Base-by-base conservation (phyloP, 2,113 vertebrate genomes). In the Bagarius yarrelli region DNA sequence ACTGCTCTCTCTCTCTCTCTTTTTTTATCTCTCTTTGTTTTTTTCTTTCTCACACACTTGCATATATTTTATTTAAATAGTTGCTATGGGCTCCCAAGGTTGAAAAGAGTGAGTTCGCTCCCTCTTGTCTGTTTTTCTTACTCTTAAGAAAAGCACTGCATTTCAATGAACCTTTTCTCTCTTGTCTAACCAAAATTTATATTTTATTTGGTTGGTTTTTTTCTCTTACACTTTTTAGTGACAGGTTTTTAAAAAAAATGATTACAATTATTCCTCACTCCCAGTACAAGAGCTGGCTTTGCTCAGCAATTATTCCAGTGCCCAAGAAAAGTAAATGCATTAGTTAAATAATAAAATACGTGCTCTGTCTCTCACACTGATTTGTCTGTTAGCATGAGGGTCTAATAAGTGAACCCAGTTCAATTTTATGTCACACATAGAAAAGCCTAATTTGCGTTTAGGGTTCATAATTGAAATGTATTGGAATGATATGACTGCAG, bases 21-120 rank as follows among this genome's bases (percentile, higher is more conserved):
- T 5, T 52, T 59, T 56, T 34, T 18, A 61, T 74, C 47, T 66
- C 61, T 32, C 55, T 50, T 56, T 50, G 14, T 32, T 34, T 15
- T 15, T 76, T 61, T 81, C 59, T 53, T 44, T 53, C 79, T 72
- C 19, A 36, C 63, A 36, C 8, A 19, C 50, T 16, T 8, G 52
- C 25, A 47, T 63, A 76, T 83, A 78, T 85, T 82, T 69, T 81
- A 88, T 89, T 88, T 82, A 78, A 88, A 88, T 84, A 78, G 82
- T 86, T 89, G 85, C 82, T 81, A 88, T 85, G 76, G 85, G 83
- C 85, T 89, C 86, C 88, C 90, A 91, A 91, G 89, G 90, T 87
- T 86, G 78, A 83, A 61, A 72, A 52, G 78, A 83, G 78, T 80
- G 15, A 82, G 76, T 87, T 80, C 69, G 56, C 86, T 84, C 82